Evolutionary conservation across 2,113 vertebrate genomes (phyloP), one percentile per base, ranked within the genome.

Genomic region (Anoura caudifer): DNA sequence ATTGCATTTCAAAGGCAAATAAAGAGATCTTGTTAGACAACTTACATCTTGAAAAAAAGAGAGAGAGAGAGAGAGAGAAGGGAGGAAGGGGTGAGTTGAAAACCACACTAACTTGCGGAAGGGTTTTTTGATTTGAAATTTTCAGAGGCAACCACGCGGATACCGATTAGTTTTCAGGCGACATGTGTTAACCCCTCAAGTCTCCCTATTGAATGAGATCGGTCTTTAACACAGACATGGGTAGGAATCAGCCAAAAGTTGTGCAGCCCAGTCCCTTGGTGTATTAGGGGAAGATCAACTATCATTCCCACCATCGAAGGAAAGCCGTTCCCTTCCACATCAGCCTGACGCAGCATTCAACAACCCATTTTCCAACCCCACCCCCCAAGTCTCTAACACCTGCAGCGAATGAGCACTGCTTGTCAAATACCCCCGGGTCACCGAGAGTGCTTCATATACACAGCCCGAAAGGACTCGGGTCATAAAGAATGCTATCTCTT

Each of bases 1-100:
- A 43, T 72, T 84, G 70, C 33, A 94, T 89, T 89, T 87, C 92
- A 95, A 95, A 96, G 73, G 33, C 84, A 93, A 95, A 88, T 95
- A 52, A 94, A 45, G 90, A 90, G 12, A 26, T 20, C 61, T 95
- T 81, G 67, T 19, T 72, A 28, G 41, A 90, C 26, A 82, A 75
- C 63, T 79, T 93, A 91, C 2, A 33, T 91, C 93, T 79, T 85
- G 33, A 85, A 72, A 14, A 12, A 10, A n/a, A 38, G 5, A 43
- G 16, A 90, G 19, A 38, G 31, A 45, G 28, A 24, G 0, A 15
- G 7, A 50, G 4, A 36, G 6, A 12, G 2, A 31, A 13, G 1
- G 22, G 24, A 33, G 3, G 38, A 2, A 54, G 16, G 47, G 9
- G 14, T 63, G 33, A 82, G 28, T 38, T 33, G 36, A 24, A 36